Evolutionary conservation across 23 tunicate species (phyloP), one percentile per base, ranked within the genome.

Genomic region (Botrylloides violaceus): DNA sequence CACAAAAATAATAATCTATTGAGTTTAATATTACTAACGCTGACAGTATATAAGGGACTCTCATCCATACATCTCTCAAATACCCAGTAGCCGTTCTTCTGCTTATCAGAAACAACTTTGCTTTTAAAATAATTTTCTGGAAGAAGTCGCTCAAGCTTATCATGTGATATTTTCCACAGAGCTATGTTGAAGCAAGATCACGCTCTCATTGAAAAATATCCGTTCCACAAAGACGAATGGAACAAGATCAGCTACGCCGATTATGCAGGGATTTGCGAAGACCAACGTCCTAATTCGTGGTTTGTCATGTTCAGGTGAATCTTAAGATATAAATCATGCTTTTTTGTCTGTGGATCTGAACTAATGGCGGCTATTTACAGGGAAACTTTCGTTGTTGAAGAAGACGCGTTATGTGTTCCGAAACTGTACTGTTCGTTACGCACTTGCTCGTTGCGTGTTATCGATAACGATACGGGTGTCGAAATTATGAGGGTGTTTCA

Each of bases 301-400:
- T 83, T 90, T 57, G 80, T 90, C 30, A 80, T 90, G 39, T 83
- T 90, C 79, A 83, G 97, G 97, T 83, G 43, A 60, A 49, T 19
- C 20, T 36, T 36, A n/a, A n/a, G n/a, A n/a, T n/a, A n/a, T 9
- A 43, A 43, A 43, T 9, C 53, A 9, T 15, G 53, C 15, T 43
- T 43, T 43, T 43, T 7, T 15, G 53, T 43, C 19, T 15, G 26
- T 59, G 7, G 57, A 9, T 18, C 56, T 65, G 31, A 65, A 27
- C 9, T 29, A 18, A 20, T 29, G 3, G 4, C 22, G 7, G 43
- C 43, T 34, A 25, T 32, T 70, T 43, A 4, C 73, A 90, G 97
- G 37, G 97, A 80, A 33, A 74, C 79, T 7, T 90, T 90, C 22
- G 56, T 66, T 68, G 85, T 79, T 0, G 91, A 90, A 63, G 63